These are phyloP conservation scores for Ennomos erosarius DNA, from an alignment of 2,888 invertebrate genomes.

Conservation along the genomic window DNA sequence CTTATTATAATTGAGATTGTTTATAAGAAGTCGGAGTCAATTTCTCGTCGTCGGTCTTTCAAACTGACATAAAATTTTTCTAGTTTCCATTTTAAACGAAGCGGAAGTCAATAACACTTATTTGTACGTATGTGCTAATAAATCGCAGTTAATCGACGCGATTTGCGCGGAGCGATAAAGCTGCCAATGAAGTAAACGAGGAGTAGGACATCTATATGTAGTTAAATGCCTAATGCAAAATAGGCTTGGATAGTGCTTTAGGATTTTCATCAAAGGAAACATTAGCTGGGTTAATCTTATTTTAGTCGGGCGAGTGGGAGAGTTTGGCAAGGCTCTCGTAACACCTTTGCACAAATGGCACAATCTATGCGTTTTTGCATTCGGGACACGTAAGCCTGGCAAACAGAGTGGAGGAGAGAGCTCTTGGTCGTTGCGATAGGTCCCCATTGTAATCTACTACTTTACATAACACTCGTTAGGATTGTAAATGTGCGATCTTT, in stretches of 20 bases:
- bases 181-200: constrained; percentile 22
- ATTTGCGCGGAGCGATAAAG: constrained; percentile 27
- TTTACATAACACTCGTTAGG: constrained; percentile 44
- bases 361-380: constrained; percentile 46
- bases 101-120: constrained; percentile 31
- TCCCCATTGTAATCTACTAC: constrained; percentile 41
- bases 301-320: constrained; percentile 26
- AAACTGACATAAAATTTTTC: neutral
- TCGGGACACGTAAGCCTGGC: constrained; percentile 43
- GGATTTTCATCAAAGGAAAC: constrained; percentile 15
- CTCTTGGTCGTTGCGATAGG: constrained; percentile 38
- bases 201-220: constrained; percentile 1
- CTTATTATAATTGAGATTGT: constrained; percentile 45
- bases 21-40: constrained; percentile 21
- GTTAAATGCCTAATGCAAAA: neutral
- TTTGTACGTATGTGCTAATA: constrained; percentile 29
- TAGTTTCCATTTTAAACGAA: constrained; percentile 13
- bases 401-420: constrained; percentile 43
- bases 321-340: constrained; percentile 33
- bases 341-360: constrained; percentile 44
- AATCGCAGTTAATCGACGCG: constrained; percentile 31
- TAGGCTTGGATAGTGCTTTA: constrained; percentile 5
- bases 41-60: constrained; percentile 5
- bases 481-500: constrained; percentile 26
- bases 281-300: constrained; percentile 36